A percentile compares a stretch with the other conserved stretches of the same genome.
Evolutionary conservation across 2,888 invertebrate genomes (phyloP).

Genomic region (Stictocephala bisonia): DNA sequence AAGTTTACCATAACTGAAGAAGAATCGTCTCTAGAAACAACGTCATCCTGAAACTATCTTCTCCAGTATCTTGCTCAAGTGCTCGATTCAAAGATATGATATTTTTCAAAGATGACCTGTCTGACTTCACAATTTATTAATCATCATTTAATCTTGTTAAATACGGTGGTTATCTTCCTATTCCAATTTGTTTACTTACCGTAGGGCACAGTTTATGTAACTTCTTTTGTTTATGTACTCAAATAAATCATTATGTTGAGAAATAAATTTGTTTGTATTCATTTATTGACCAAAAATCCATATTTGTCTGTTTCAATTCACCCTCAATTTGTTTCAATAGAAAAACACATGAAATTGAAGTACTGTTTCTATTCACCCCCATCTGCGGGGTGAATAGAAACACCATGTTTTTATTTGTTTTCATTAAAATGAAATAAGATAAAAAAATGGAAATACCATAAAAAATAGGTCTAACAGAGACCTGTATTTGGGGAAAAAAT

Average conservation of each 20-base stretch:
- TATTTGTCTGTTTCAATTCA: slow-evolving; percentile 38
- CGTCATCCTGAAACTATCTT: slow-evolving; percentile 44
- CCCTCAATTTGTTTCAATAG: slow-evolving; percentile 36
- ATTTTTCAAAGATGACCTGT: slow-evolving; percentile 49
- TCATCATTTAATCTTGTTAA: slow-evolving; percentile 31
- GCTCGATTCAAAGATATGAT: slow-evolving; percentile 48
- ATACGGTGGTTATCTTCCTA: slow-evolving; percentile 17
- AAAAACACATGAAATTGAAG: slow-evolving; percentile 34
- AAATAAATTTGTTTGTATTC: slow-evolving; percentile 41
- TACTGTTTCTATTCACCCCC: slow-evolving; percentile 41
- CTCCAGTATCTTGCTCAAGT: slow-evolving; percentile 44
- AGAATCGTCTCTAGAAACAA: slow-evolving; percentile 35
- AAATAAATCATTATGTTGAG: slow-evolving; percentile 42
- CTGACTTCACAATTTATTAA: slow-evolving; percentile 46
- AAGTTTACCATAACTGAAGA: slow-evolving; percentile 41
- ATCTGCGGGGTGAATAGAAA: slow-evolving; percentile 41
- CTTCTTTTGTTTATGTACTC: slow-evolving; percentile 27
- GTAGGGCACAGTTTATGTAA: slow-evolving; percentile 41
- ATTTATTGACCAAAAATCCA: slow-evolving; percentile 21
- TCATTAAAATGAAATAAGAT: too few relatives aligned
- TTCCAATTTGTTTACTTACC: slow-evolving; percentile 33
- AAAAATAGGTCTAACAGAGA: too few relatives aligned
- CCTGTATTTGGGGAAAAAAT: too few relatives aligned
- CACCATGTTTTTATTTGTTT: too few relatives aligned
- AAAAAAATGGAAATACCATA: too few relatives aligned